phyloP scores from a whole-genome alignment of 2,888 invertebrate genomes.

The Oscheius onirici region DNA sequence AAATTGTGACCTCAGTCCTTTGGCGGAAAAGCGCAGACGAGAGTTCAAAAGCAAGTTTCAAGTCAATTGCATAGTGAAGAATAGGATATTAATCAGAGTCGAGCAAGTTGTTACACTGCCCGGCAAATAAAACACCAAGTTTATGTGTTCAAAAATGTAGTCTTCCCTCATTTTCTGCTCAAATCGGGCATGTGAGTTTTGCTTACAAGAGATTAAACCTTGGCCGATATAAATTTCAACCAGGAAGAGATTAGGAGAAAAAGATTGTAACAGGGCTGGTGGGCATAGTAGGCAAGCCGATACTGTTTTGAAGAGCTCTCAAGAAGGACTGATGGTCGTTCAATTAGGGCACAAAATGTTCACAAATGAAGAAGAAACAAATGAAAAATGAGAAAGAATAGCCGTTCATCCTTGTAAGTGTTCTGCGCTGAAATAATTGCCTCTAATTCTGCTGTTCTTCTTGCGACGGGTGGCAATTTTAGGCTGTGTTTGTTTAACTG shows the following conservation, averaged over 20 bases:
- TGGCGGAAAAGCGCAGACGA: not conserved
- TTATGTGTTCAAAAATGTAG: too few relatives aligned
- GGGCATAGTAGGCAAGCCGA: conserved; percentile 5
- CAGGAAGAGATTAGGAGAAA: too few relatives aligned
- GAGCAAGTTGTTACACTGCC: not conserved
- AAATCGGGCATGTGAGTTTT: too few relatives aligned
- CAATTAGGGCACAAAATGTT: not conserved
- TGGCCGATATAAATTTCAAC: too few relatives aligned
- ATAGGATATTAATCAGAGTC: not conserved
- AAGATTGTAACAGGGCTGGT: not conserved
- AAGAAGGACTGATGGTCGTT: not conserved
- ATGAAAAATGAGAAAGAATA: not conserved
- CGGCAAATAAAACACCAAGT: too few relatives aligned
- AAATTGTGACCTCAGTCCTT: too few relatives aligned
- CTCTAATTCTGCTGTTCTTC: conserved; percentile 27
- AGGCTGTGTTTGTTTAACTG: conserved; percentile 21
- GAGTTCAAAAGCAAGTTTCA: not conserved
- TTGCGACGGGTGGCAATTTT: conserved; percentile 23
- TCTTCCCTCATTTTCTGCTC: too few relatives aligned
- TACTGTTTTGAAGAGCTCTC: not conserved
- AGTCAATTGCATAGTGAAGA: not conserved
- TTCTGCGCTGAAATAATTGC: conserved; percentile 3
- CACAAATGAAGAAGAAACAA: conserved; percentile 13
- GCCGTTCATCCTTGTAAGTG: conserved; percentile 9
- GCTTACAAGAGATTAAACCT: too few relatives aligned